phyloP scores from a whole-genome alignment of 2,888 invertebrate species.

The Ophion costatus region DNA sequence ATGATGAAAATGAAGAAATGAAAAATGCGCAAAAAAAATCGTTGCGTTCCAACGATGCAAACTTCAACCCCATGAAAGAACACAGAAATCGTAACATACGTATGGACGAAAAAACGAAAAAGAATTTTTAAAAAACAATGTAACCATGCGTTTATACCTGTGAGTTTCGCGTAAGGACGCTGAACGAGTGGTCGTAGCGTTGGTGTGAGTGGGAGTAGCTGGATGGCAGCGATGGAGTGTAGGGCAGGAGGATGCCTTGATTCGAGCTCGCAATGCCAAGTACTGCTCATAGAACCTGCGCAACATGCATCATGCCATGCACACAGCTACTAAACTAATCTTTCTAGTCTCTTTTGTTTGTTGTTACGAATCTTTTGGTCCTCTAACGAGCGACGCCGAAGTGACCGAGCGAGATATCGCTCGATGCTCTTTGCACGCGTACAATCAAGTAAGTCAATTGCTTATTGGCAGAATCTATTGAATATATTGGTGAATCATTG shows the following conservation, averaged over 20 bases:
- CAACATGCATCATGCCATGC: constrained; percentile 83
- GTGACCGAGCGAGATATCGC: background rate
- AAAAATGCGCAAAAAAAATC: too few relatives aligned
- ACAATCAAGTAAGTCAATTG: constrained; percentile 8
- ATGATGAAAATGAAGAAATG: too few relatives aligned
- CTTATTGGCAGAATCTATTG: constrained; percentile 45
- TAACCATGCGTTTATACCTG: constrained; percentile 80
- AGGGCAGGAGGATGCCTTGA: constrained; percentile 93
- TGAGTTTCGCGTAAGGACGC: constrained; percentile 86
- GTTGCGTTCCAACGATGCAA: too few relatives aligned
- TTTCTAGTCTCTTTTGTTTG: constrained; percentile 62
- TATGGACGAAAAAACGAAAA: constrained; percentile 58
- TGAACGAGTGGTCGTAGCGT: constrained; percentile 85
- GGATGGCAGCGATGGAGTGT: constrained; percentile 85
- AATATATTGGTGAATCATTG: constrained; percentile 42
- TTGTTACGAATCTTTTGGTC: constrained; percentile 58
- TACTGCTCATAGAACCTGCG: constrained; percentile 95
- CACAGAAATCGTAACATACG: background rate
- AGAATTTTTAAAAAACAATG: constrained; percentile 61
- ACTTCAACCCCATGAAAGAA: too few relatives aligned
- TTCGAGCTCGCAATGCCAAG: constrained; percentile 94
- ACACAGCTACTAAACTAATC: constrained; percentile 76
- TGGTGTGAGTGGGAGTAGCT: constrained; percentile 83
- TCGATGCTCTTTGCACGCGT: background rate
- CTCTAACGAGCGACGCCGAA: constrained; percentile 41